Evolutionary conservation across 2,797 vertebrate genomes (phyloP).

Genomic region (Natrix natrix): DNA sequence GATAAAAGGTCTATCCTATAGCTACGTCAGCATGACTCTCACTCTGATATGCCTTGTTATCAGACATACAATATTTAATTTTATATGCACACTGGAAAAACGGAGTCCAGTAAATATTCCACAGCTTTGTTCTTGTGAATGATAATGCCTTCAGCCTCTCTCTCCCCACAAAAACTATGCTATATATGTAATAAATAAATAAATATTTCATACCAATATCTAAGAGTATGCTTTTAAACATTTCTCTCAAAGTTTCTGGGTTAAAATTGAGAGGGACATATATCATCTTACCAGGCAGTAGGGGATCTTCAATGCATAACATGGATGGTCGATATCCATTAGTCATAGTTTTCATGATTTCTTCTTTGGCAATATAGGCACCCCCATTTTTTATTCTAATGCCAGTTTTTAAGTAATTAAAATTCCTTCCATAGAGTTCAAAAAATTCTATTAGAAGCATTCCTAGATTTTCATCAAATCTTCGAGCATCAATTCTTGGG

Average conservation of each 20-base stretch:
- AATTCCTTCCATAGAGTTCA: constrained; percentile 96
- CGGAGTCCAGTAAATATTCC: not conserved
- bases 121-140: not conserved
- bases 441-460: constrained; percentile 98
- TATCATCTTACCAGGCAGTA: constrained; percentile 83
- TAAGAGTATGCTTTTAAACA: not conserved
- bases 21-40: not conserved
- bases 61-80: not conserved
- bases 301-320: constrained; percentile 97
- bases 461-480: constrained; percentile 90
- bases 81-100: not conserved
- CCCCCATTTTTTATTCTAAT: constrained; percentile 96
- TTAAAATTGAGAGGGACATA: not conserved
- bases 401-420: constrained; percentile 98
- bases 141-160: not conserved
- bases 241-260: not conserved
- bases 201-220: not conserved
- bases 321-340: constrained; percentile 93
- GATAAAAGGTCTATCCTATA: not conserved
- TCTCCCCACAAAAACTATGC: not conserved
- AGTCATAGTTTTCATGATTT: constrained; percentile 94
- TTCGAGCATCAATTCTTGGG: constrained; percentile 91
- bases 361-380: constrained; percentile 95
- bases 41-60: not conserved
- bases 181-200: not conserved